phyloP scores from a whole-genome alignment of 2,797 vertebrate species.

The Botia almorhae region DNA sequence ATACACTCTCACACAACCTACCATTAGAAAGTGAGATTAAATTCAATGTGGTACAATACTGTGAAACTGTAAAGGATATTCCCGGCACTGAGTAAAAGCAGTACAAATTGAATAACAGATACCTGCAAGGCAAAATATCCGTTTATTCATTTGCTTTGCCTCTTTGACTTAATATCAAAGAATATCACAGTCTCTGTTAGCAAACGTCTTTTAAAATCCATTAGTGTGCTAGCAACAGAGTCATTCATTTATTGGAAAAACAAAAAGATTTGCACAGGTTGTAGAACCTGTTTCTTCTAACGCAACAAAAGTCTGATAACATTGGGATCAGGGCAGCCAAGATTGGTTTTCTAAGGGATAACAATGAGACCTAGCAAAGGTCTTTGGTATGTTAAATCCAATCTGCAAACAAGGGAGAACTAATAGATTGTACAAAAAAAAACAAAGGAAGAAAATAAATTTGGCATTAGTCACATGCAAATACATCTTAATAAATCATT shows the following conservation, averaged over 20 bases:
- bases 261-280: constrained; percentile 3
- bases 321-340: not conserved
- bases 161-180: constrained; percentile 27
- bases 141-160: constrained; percentile 30
- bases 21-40: constrained; percentile 24
- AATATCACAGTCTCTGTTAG: not conserved
- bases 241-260: constrained; percentile 4
- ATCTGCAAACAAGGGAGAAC: constrained; percentile 10
- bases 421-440: constrained; percentile 22
- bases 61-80: constrained; percentile 32
- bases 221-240: not conserved
- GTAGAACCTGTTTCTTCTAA: not conserved
- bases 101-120: constrained; percentile 33
- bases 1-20: not conserved
- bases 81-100: constrained; percentile 12
- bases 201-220: constrained; percentile 26
- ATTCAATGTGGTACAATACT: not conserved
- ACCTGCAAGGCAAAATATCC: constrained; percentile 27
- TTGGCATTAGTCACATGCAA: constrained; percentile 31
- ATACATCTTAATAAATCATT: constrained; percentile 13
- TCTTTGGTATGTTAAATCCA: constrained; percentile 20
- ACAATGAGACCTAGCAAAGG: constrained; percentile 30
- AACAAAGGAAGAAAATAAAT: constrained; percentile 25
- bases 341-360: constrained; percentile 46
- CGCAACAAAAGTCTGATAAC: constrained; percentile 4